Conservation (phyloP, 2,888 invertebrate genomes). For the Odontocolon sp. region DNA sequence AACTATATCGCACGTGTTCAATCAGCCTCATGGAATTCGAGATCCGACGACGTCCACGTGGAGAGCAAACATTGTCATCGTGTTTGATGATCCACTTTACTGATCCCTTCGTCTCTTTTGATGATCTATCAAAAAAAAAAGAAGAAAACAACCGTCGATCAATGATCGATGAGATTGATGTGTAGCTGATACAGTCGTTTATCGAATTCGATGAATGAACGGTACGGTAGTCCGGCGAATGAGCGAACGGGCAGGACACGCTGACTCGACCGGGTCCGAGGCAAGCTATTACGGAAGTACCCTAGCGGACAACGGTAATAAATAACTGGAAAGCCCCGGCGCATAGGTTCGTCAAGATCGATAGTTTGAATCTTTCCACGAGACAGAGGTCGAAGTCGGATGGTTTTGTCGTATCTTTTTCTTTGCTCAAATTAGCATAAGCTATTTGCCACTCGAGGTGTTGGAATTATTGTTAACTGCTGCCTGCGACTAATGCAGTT, state of each 20-base stretch:
- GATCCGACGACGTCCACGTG: too few relatives aligned
- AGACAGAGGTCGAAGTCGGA: too few relatives aligned
- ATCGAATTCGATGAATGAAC: slow-evolving; percentile 47
- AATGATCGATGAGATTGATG: background rate
- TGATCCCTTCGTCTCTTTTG: too few relatives aligned
- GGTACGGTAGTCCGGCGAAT: slow-evolving; percentile 44
- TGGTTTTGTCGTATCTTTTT: too few relatives aligned
- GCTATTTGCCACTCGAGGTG: background rate
- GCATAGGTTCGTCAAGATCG: slow-evolving; percentile 45
- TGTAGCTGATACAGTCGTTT: slow-evolving; percentile 5
- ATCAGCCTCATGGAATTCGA: too few relatives aligned
- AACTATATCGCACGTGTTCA: too few relatives aligned
- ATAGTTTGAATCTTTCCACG: slow-evolving; percentile 27
- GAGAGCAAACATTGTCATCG: too few relatives aligned
- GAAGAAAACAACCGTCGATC: background rate
- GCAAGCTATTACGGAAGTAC: slow-evolving; percentile 76
- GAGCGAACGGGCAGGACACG: slow-evolving; percentile 11
- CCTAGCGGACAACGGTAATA: slow-evolving; percentile 74
- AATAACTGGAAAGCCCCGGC: slow-evolving; percentile 73
- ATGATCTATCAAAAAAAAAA: slow-evolving; percentile 4
- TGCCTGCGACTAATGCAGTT: background rate
- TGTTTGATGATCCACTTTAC: too few relatives aligned
- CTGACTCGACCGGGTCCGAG: slow-evolving; percentile 32
- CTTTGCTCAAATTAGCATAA: too few relatives aligned
- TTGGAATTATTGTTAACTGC: background rate